Base-by-base conservation (phyloP, 30 jellyfish, hydroid and myxozoan genomes). In the Cassiopea andromeda region DNA sequence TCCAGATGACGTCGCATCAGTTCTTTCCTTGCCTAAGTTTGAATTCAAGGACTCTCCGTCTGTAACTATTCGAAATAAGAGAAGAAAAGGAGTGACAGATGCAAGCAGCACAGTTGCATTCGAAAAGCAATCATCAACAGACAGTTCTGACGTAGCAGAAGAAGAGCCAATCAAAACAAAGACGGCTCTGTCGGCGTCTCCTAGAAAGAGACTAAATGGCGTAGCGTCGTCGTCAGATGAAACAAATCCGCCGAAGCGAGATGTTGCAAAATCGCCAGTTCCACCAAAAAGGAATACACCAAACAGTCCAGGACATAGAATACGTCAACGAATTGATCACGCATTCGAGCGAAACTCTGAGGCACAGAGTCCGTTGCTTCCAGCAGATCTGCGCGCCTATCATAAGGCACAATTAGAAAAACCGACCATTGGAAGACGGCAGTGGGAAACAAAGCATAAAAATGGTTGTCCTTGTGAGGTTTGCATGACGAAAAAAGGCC, bases 401-500 rank as follows among this genome's bases (percentile, higher is more conserved):
- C 94, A 87, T 73, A 87, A 73, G 76, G 81, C 94, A 48, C 77
- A 77, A 66, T 85, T 87, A 48, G 80, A 77, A 43, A 87, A 77
- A 73, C 90, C 84, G 45, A 50, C 59, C 5, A 77, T 38, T n/a
- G 83, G 75, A 68, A 69, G 91, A 70, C 46, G 73, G 64, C 75
- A 83, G 58, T 83, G 91, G 91, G 91, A 83, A 19, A 70, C 4
- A 43, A 7, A 70, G 38, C 91, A 70, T 47, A 78, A 77, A 58
- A 64, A 60, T 27, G 87, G 71, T 75, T 87, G 94, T 19, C 8
- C 72, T 27, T 87, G 94, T 58, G 94, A 87, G 74, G 58, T 87
- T 48, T 87, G 94, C 71, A 87, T 87, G 94, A 87, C 94, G 13
- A 87, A 57, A 45, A 87, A 57, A 69, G 94, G 89, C 10, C 87